These are phyloP conservation scores for Lasioglossum oenotherae DNA, from an alignment of 2,888 invertebrate genomes.

Conservation along the genomic window DNA sequence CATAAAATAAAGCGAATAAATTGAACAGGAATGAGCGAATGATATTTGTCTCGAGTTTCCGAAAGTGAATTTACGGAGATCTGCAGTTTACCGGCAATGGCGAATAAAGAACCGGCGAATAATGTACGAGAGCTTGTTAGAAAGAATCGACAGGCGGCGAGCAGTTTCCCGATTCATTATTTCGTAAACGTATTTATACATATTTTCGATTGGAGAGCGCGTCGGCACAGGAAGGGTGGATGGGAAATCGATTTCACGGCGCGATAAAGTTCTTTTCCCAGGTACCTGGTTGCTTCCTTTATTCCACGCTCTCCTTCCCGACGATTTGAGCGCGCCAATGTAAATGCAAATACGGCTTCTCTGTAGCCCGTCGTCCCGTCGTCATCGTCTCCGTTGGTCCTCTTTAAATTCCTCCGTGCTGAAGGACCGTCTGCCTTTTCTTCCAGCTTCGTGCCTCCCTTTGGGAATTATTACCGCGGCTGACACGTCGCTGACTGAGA, in stretches of 20 bases:
- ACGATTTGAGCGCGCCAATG: conserved; percentile 69
- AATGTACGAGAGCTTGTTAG: neutral
- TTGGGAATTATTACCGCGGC: conserved; percentile 65
- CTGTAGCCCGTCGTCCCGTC: conserved; percentile 39
- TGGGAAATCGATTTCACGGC: conserved; percentile 54
- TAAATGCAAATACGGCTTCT: conserved; percentile 70
- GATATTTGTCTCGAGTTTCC: neutral
- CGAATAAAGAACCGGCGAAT: neutral
- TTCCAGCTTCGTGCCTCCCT: conserved; percentile 63
- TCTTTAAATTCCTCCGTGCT: conserved; percentile 69
- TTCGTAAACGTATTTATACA: conserved; percentile 22
- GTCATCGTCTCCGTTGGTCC: conserved; percentile 46
- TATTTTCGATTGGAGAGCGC: neutral
- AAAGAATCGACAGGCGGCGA: neutral
- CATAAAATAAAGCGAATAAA: too few relatives aligned
- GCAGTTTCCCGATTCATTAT: conserved; percentile 11
- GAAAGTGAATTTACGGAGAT: neutral
- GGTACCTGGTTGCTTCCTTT: conserved; percentile 56
- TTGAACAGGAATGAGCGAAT: neutral
- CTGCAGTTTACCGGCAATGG: neutral
- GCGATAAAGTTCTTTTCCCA: conserved; percentile 56
- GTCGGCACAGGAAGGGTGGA: neutral
- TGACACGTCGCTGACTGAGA: conserved; percentile 40
- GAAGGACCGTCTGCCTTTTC: conserved; percentile 68
- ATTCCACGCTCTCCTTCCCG: conserved; percentile 56